phyloP scores from a whole-genome alignment of 2,797 vertebrate species.

The Falco concolor region DNA sequence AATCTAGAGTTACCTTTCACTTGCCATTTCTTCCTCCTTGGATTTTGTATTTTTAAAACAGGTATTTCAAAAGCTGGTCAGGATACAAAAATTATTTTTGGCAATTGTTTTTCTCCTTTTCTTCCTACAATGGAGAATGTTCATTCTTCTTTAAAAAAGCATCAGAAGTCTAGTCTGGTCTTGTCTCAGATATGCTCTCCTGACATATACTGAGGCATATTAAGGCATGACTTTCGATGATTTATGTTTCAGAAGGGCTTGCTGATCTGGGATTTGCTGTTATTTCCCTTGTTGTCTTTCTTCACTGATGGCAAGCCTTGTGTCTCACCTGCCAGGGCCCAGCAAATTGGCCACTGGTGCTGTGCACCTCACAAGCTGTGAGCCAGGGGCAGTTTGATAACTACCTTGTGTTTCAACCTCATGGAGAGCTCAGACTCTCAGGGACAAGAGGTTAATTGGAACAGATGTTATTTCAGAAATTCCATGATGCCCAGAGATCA shows the following conservation, averaged over 20 bases:
- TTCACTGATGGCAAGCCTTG: neutral
- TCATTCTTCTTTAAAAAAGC: neutral
- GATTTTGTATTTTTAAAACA: neutral
- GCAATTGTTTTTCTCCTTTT: neutral
- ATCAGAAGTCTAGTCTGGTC: neutral
- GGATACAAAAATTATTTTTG: neutral
- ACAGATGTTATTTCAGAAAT: conserved; percentile 57
- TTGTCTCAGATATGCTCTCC: neutral
- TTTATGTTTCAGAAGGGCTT: neutral
- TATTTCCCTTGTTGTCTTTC: neutral
- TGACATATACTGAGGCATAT: neutral
- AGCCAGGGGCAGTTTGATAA: neutral
- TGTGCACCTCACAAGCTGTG: neutral
- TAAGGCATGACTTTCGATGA: neutral
- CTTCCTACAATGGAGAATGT: neutral
- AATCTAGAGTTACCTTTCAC: neutral
- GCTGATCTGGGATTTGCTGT: neutral
- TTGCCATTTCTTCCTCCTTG: neutral
- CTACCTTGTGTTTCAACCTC: neutral
- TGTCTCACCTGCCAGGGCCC: neutral
- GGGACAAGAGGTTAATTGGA: conserved; percentile 61
- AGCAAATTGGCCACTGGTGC: accelerated
- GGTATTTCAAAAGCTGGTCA: neutral
- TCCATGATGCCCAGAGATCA: conserved; percentile 30
- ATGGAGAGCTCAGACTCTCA: neutral